These are phyloP conservation scores for Neoaliturus tenellus DNA, from an alignment of 2,888 invertebrate genomes.

Conservation along the genomic window DNA sequence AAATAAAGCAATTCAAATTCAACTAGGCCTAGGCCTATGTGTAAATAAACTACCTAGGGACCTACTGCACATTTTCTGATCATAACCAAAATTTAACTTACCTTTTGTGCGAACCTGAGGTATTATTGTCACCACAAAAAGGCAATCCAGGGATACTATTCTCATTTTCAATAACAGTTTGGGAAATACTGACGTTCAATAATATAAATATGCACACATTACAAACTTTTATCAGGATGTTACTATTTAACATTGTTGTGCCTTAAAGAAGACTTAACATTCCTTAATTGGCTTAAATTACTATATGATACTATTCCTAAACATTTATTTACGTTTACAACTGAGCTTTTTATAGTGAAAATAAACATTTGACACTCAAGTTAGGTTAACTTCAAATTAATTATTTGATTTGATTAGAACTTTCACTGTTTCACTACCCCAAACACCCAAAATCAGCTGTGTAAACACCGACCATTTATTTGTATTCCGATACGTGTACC, in stretches of 20 bases:
- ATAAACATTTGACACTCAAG: not conserved
- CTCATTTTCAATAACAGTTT: constrained; percentile 25
- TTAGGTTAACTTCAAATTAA: not conserved
- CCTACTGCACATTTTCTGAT: too few relatives aligned
- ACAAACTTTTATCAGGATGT: not conserved
- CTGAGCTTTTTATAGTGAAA: not conserved
- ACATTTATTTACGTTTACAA: not conserved
- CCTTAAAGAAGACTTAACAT: not conserved
- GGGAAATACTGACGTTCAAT: not conserved
- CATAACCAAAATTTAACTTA: too few relatives aligned
- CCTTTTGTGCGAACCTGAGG: not conserved
- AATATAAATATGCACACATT: not conserved
- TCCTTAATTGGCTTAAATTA: not conserved
- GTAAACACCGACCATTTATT: too few relatives aligned
- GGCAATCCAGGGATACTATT: constrained; percentile 40
- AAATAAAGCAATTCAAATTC: too few relatives aligned
- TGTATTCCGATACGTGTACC: too few relatives aligned
- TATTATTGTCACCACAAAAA: constrained; percentile 33
- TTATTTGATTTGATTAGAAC: constrained; percentile 5
- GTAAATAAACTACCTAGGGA: too few relatives aligned
- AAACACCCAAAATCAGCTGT: too few relatives aligned
- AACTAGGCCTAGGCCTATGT: too few relatives aligned
- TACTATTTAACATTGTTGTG: not conserved
- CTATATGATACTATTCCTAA: not conserved
- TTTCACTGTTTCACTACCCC: too few relatives aligned